Conservation (phyloP, 2,797 vertebrate genomes). For the Garrulus glandarius region DNA sequence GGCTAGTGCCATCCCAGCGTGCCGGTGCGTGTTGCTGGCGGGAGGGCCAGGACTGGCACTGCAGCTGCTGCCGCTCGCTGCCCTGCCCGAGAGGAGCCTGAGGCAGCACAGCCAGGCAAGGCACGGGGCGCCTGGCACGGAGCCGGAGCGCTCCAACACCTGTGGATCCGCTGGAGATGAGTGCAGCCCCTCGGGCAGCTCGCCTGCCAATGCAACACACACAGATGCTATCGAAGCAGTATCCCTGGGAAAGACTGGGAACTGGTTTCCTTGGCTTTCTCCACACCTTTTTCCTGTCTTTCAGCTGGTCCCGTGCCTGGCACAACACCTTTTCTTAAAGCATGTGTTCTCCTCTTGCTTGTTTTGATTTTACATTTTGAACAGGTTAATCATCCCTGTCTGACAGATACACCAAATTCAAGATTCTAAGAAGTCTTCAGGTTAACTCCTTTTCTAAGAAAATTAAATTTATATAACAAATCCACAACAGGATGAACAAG, state of each 20-base stretch:
- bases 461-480: background rate
- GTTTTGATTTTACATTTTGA: background rate
- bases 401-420: background rate
- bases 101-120: background rate
- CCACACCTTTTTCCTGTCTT: background rate
- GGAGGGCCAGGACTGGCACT: background rate
- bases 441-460: background rate
- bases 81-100: accelerated
- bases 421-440: background rate
- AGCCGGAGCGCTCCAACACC: background rate
- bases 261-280: background rate
- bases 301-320: background rate
- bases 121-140: background rate
- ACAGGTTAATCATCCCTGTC: background rate
- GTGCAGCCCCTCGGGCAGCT: background rate
- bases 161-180: background rate
- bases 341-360: background rate
- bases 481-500: background rate
- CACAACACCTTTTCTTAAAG: background rate
- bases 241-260: background rate
- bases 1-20: accelerated
- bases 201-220: background rate
- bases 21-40: accelerated
- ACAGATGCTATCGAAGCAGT: background rate
- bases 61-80: accelerated